phyloP scores from a whole-genome alignment of 2,797 vertebrate species.

The Pristis pectinata region DNA sequence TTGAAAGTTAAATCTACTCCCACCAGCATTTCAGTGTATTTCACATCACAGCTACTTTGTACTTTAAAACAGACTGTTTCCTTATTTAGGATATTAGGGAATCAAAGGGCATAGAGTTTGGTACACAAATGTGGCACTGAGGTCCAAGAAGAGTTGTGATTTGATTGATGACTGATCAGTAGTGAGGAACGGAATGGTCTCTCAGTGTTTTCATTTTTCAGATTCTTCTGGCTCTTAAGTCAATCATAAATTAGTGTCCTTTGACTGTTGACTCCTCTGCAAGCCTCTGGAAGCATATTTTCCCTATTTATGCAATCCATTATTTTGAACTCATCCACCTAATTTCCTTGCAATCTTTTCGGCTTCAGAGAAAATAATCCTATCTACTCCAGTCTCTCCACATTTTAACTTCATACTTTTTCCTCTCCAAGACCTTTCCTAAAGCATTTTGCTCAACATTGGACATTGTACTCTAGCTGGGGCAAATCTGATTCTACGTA shows the following conservation, averaged over 20 bases:
- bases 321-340: neutral
- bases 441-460: neutral
- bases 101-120: too few relatives aligned
- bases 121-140: too few relatives aligned
- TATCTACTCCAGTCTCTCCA: neutral
- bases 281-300: neutral
- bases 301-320: neutral
- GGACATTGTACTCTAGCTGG: neutral
- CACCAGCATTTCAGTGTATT: neutral
- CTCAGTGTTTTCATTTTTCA: too few relatives aligned
- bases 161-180: too few relatives aligned
- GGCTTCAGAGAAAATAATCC: neutral
- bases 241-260: neutral
- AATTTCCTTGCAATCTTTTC: neutral
- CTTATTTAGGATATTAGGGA: neutral
- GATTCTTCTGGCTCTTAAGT: neutral
- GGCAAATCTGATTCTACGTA: neutral
- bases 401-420: neutral
- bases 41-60: too few relatives aligned
- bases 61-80: neutral
- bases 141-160: too few relatives aligned
- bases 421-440: neutral
- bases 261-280: neutral
- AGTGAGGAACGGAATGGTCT: too few relatives aligned
- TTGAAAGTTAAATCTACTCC: neutral